Percentiles rank a stretch among this genome's conserved stretches.
These are phyloP conservation scores for Perodicticus potto DNA, from an alignment of 2,797 vertebrate species.

Conservation along the genomic window DNA sequence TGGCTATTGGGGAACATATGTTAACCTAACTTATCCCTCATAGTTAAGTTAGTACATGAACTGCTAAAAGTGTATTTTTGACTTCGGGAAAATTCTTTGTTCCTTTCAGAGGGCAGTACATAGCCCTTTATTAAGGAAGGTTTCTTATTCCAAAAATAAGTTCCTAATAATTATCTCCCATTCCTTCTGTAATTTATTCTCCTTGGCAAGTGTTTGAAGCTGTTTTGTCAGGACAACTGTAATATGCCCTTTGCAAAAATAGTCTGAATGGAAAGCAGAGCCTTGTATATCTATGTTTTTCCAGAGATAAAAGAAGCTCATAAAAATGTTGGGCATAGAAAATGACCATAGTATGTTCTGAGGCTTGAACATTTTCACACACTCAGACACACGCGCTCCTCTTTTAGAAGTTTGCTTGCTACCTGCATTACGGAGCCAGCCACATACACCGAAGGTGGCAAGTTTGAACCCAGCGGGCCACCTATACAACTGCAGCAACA, in stretches of 20 bases:
- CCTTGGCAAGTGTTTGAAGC: constrained; percentile 52
- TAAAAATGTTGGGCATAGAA: background rate
- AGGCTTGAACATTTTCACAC: background rate
- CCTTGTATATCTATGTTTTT: background rate
- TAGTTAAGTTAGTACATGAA: background rate
- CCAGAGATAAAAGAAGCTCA: background rate
- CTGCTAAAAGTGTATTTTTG: constrained; percentile 47
- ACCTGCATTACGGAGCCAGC: background rate
- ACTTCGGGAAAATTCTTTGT: constrained; percentile 57
- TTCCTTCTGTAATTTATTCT: constrained; percentile 68
- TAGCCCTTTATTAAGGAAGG: constrained; percentile 75
- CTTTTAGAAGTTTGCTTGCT: background rate
- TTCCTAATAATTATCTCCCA: constrained; percentile 72
- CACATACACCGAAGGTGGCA: too few relatives aligned
- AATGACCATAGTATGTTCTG: background rate
- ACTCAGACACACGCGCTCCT: background rate
- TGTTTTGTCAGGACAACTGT: constrained; percentile 64
- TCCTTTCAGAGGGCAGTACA: constrained; percentile 62
- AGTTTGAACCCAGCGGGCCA: too few relatives aligned
- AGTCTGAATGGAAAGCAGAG: constrained; percentile 35
- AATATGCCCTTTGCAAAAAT: constrained; percentile 58
- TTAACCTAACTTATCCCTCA: constrained; percentile 59
- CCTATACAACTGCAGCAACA: too few relatives aligned
- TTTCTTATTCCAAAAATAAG: constrained; percentile 75
- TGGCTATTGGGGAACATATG: constrained; percentile 46